phyloP scores from a whole-genome alignment of 2,797 vertebrate genomes.

The Lutjanus campechanus region DNA sequence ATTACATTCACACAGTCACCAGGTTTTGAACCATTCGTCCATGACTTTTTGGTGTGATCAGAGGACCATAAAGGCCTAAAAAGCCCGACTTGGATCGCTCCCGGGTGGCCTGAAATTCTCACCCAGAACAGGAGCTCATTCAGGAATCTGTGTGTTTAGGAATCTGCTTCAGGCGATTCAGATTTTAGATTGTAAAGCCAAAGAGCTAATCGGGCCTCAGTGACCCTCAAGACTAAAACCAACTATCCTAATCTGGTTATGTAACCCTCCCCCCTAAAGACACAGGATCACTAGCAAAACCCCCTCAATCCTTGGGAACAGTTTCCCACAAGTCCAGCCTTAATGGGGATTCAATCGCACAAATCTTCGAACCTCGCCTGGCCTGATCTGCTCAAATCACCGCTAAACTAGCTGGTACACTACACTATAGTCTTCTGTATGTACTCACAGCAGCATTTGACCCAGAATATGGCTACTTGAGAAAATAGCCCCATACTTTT shows the following conservation, averaged over 20 bases:
- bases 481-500: conserved; percentile 15
- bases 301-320: conserved; percentile 38
- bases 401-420: not conserved
- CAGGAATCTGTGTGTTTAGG: conserved; percentile 56
- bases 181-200: conserved; percentile 47
- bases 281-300: conserved; percentile 33
- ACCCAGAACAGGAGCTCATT: conserved; percentile 39
- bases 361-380: not conserved
- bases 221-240: conserved; percentile 62
- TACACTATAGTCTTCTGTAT: not conserved
- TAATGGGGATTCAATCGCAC: not conserved
- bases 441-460: not conserved
- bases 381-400: not conserved
- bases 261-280: conserved; percentile 41
- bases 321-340: conserved; percentile 39
- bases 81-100: conserved; percentile 2
- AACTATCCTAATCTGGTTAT: conserved; percentile 70
- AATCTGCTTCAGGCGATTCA: conserved; percentile 54
- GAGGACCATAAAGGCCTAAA: not conserved
- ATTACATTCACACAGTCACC: not conserved
- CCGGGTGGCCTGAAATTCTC: conserved; percentile 35
- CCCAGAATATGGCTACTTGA: conserved; percentile 17
- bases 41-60: not conserved
- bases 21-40: conserved; percentile 8
- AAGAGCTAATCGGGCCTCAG: conserved; percentile 50